Conservation (phyloP, 1,140 invertebrate genomes). For the Hypsibius dujardini region DNA sequence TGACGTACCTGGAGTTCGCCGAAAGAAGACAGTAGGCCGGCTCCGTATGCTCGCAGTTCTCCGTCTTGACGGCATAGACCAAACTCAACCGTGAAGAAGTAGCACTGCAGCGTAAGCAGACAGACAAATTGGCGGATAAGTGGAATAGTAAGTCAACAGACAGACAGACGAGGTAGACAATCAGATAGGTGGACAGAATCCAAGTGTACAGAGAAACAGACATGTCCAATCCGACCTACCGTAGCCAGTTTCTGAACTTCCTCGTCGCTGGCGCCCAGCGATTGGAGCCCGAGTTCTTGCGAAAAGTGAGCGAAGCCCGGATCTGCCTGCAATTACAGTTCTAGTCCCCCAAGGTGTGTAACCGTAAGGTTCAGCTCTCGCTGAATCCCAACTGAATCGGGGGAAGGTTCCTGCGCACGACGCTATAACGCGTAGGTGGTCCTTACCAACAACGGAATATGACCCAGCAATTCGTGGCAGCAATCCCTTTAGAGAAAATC, state of each 20-base stretch:
- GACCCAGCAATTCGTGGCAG: conserved; percentile 82
- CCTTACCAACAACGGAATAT: conserved; percentile 61
- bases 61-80: conserved; percentile 80
- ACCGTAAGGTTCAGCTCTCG: too few species aligned
- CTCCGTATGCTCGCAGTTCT: conserved; percentile 73
- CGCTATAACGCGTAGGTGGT: neutral
- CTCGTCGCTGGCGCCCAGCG: conserved; percentile 73
- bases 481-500: conserved; percentile 67
- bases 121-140: too few species aligned
- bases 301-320: conserved; percentile 90
- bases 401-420: neutral
- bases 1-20: conserved; percentile 64
- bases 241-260: conserved; percentile 77
- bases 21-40: conserved; percentile 80
- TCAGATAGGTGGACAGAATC: too few species aligned
- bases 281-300: conserved; percentile 81
- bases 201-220: too few species aligned
- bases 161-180: too few species aligned
- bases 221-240: too few species aligned
- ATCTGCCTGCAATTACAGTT: conserved; percentile 55
- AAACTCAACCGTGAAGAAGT: conserved; percentile 96
- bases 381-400: neutral
- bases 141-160: too few species aligned
- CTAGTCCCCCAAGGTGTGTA: too few species aligned
- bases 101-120: conserved; percentile 62